Base-by-base conservation (phyloP, 2,888 invertebrate genomes). In the Meandrusa payeni region DNA sequence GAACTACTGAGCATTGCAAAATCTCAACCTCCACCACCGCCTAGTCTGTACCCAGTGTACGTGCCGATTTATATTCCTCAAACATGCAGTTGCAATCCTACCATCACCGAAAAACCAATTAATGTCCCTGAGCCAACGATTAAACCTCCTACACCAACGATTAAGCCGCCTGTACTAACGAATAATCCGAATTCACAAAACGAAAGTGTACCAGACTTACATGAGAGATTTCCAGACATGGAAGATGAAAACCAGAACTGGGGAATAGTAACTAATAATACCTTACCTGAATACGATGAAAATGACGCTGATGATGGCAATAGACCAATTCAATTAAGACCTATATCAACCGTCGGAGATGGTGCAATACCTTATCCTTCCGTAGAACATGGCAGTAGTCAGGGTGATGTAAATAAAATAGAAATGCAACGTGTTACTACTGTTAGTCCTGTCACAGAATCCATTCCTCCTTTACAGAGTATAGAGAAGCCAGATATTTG, bases 201-300 rank as follows among this genome's bases (percentile, higher is more conserved):
- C 32, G 19, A 51, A 5, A 53, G 55, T 19, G 41, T 50, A 11
- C 72, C 75, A 6, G 42, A 48, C 11, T 41, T 76, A 17, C 9
- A 38, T 3, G 66, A 50, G 12, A 64, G 77, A 10, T 65, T 69
- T 45, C 73, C 76, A 1, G 64, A 54, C 6, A 62, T 79, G 58
- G 74, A 75, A 0, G 79, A 83, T 39, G 57, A 64, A 2, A 69
- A 73, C 41, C 76, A 73, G 52, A 81, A 77, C 46, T 81, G 80
- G 78, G 83, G 82, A 2, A 29, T 76, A 1, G 49, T 74, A 2
- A 27, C 61, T 1, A 71, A 75, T 46, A 59, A 65, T 34, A 51
- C 70, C 4, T 6, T 34, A 5, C 7, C 29, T 1, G 15, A 40
- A 7, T 20, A 24, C 11, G 39, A 40, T 17, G 52, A 56, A 10